phyloP scores from a whole-genome alignment of 2,797 vertebrate genomes.

The Megaceryle alcyon region DNA sequence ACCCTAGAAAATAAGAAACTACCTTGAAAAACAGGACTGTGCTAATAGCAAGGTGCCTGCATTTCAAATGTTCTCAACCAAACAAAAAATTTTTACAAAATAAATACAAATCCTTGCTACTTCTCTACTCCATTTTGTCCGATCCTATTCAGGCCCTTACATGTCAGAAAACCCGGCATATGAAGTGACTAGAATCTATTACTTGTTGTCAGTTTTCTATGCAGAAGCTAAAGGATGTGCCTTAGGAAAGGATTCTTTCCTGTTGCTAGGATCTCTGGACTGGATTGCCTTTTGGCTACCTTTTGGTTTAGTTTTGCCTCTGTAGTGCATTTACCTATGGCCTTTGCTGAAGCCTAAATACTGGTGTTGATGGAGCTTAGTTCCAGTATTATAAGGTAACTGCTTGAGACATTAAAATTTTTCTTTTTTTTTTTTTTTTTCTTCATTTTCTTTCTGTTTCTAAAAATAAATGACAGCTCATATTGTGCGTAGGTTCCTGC shows the following conservation, averaged over 20 bases:
- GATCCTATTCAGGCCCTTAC: neutral
- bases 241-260: neutral
- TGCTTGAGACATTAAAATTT: neutral
- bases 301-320: neutral
- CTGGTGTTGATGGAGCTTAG: neutral
- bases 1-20: neutral
- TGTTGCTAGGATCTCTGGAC: neutral
- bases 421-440: neutral
- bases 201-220: neutral
- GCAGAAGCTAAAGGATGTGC: neutral
- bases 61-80: neutral
- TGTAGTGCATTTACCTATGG: neutral
- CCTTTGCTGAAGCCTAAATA: neutral
- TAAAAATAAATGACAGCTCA: slow-evolving; percentile 74
- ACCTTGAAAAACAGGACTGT: neutral
- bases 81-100: neutral
- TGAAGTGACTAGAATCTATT: neutral
- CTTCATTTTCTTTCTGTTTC: slow-evolving; percentile 47
- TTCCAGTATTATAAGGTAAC: neutral
- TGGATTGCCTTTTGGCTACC: neutral
- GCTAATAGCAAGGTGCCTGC: neutral
- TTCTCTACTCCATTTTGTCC: neutral
- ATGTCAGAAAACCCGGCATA: neutral
- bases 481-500: slow-evolving; percentile 72
- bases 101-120: neutral